Percentiles rank a stretch among this genome's conserved stretches.
These are phyloP conservation scores for Agrochola lota DNA, from an alignment of 2,888 invertebrate genomes.

Conservation along the genomic window DNA sequence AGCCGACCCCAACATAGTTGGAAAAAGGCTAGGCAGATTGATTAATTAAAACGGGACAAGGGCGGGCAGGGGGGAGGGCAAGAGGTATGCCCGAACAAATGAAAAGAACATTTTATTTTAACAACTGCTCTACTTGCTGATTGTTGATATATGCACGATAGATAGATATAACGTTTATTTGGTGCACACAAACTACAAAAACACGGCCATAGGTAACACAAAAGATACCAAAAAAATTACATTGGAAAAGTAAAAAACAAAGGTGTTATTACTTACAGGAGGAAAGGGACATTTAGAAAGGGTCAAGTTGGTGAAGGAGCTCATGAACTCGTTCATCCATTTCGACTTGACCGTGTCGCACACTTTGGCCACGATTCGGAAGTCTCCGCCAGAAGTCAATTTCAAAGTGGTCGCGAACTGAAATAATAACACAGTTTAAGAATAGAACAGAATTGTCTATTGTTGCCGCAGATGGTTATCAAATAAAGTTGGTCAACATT, in stretches of 20 bases:
- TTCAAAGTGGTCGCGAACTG: slow-evolving; percentile 57
- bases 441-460: too few species aligned
- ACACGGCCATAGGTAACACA: too few species aligned
- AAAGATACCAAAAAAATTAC: not conserved
- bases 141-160: not conserved
- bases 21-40: too few species aligned
- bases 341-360: slow-evolving; percentile 67
- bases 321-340: slow-evolving; percentile 69
- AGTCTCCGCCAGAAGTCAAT: slow-evolving; percentile 67
- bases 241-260: not conserved
- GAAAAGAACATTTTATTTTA: not conserved
- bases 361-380: slow-evolving; percentile 57
- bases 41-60: not conserved
- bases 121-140: not conserved
- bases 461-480: too few species aligned
- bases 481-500: too few species aligned
- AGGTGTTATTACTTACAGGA: slow-evolving; percentile 60
- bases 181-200: too few species aligned
- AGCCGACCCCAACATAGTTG: too few species aligned
- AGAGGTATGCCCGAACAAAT: not conserved
- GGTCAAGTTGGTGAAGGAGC: slow-evolving; percentile 62
- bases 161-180: too few species aligned
- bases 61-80: not conserved
- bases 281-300: slow-evolving; percentile 62
- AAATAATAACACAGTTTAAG: slow-evolving; percentile 7